Evolutionary conservation across 2,797 vertebrate species (phyloP).

Genomic region (Harpagifer antarcticus): DNA sequence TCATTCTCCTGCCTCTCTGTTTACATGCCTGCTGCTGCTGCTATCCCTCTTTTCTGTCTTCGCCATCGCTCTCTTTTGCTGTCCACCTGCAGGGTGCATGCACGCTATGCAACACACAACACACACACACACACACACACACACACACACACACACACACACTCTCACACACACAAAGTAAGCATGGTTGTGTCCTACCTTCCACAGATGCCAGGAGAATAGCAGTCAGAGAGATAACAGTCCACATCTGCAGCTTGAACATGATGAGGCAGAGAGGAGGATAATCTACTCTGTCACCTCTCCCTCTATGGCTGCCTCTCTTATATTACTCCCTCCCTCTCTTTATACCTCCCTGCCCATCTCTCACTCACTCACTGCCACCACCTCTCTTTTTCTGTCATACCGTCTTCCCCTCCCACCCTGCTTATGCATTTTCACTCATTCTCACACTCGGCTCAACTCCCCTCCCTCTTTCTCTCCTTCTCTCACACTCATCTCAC

Average conservation of each 20-base stretch:
- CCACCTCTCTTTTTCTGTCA: conserved; percentile 75
- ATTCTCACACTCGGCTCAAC: conserved; percentile 71
- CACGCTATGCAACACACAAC: conserved; percentile 44
- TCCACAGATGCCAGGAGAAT: conserved; percentile 83
- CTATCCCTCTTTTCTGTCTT: conserved; percentile 66
- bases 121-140: conserved; percentile 27
- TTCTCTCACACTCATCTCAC: conserved; percentile 69
- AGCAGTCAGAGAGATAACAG: conserved; percentile 83
- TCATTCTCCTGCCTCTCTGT: conserved; percentile 64
- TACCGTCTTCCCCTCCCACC: conserved; percentile 73
- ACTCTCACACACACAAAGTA: conserved; percentile 48
- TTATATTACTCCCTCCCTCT: conserved; percentile 85
- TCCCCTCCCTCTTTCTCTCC: conserved; percentile 57
- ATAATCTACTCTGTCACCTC: conserved; percentile 85
- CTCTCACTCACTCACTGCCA: conserved; percentile 80
- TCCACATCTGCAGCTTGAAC: conserved; percentile 86
- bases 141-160: conserved; percentile 24
- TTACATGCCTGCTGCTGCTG: conserved; percentile 72
- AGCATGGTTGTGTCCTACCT: conserved; percentile 82
- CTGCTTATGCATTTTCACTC: conserved; percentile 71
- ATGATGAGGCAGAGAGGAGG: conserved; percentile 83
- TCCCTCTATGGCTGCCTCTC: conserved; percentile 84
- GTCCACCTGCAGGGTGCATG: conserved; percentile 76
- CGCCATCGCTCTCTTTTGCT: conserved; percentile 69
- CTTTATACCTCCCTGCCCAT: conserved; percentile 83